Percentiles rank a stretch among this genome's conserved stretches.
phyloP scores from a whole-genome alignment of 2,113 vertebrate genomes.

The Toxostoma redivivum region DNA sequence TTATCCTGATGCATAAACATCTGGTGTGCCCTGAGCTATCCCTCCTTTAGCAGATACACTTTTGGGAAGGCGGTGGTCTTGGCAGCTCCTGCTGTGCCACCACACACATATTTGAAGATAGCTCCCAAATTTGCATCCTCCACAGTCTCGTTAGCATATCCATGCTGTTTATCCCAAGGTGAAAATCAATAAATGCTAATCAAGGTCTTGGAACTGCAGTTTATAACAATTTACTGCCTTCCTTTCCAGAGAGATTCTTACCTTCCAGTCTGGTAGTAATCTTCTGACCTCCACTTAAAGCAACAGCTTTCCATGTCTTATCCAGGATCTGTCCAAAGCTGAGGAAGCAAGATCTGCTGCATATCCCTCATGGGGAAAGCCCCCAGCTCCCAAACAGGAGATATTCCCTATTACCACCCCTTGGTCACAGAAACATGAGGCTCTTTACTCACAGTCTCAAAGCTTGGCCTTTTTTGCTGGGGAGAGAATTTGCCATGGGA shows the following conservation, averaged over 20 bases:
- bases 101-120: not conserved
- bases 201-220: not conserved
- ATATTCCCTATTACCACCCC: rapidly evolving
- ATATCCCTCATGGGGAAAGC: not conserved
- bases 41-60: too few relatives aligned
- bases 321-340: not conserved
- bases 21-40: too few relatives aligned
- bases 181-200: not conserved
- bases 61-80: too few relatives aligned
- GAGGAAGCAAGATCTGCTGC: not conserved
- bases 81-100: too few relatives aligned
- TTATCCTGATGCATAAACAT: too few relatives aligned
- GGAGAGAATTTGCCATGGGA: not conserved
- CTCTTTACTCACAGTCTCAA: not conserved
- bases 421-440: rapidly evolving
- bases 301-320: not conserved
- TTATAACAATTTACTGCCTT: not conserved
- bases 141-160: not conserved
- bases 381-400: not conserved
- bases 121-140: not conserved
- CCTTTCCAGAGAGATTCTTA: not conserved
- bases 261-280: not conserved
- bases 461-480: not conserved
- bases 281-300: not conserved
- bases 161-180: not conserved